Evolutionary conservation across 1,140 invertebrate species (phyloP).

Genomic region (Solenopsis fugax): DNA sequence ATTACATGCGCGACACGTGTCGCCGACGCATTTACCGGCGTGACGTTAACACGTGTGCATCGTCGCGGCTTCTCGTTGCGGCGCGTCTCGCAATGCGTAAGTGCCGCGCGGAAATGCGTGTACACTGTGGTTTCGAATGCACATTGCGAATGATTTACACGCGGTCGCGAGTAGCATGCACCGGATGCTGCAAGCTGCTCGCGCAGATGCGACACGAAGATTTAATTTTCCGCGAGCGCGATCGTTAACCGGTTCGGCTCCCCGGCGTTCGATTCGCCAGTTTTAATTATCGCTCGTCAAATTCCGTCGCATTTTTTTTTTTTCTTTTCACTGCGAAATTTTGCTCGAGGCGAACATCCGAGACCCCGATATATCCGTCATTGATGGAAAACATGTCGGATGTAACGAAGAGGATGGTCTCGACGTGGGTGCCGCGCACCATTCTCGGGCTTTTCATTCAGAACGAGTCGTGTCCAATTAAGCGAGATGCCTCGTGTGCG

Average conservation of each 20-base stretch:
- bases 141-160: slow-evolving; percentile 74
- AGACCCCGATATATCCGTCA: slow-evolving; percentile 35
- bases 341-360: slow-evolving; percentile 9
- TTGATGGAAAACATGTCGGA: slow-evolving; percentile 53
- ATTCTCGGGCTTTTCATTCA: slow-evolving; percentile 53
- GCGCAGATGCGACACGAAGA: slow-evolving; percentile 43
- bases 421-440: slow-evolving; percentile 19
- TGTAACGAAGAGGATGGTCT: slow-evolving; percentile 45
- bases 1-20: slow-evolving; percentile 75
- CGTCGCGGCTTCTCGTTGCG: slow-evolving; percentile 64
- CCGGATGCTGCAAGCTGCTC: slow-evolving; percentile 23
- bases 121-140: slow-evolving; percentile 69
- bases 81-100: slow-evolving; percentile 65
- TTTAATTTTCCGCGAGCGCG: slow-evolving; percentile 18
- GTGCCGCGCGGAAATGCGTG: slow-evolving; percentile 67
- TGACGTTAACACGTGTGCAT: slow-evolving; percentile 76
- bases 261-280: not conserved
- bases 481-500: slow-evolving; percentile 17
- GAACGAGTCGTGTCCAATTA: slow-evolving; percentile 53
- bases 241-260: slow-evolving; percentile 10
- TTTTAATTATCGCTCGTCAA: slow-evolving; percentile 45
- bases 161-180: slow-evolving; percentile 59
- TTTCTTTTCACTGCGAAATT: slow-evolving; percentile 16
- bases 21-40: slow-evolving; percentile 72
- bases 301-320: not conserved